These are phyloP conservation scores for Phytoseiulus persimilis DNA, from an alignment of 2,888 invertebrate genomes.

Conservation along the genomic window DNA sequence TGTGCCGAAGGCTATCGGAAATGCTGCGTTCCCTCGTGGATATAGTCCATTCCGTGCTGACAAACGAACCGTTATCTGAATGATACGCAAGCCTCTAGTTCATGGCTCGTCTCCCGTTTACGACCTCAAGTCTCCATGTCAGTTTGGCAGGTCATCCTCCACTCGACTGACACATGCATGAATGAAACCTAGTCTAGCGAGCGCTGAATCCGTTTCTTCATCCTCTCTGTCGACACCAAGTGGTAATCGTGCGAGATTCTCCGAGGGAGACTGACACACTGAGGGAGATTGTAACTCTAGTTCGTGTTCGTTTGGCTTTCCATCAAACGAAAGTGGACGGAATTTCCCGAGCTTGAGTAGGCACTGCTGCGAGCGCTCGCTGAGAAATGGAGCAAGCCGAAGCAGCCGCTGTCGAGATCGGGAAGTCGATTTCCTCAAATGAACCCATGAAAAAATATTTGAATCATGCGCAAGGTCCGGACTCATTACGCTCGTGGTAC, in stretches of 20 bases:
- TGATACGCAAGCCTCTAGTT: background rate
- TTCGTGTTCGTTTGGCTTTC: too few species aligned
- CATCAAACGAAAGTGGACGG: too few species aligned
- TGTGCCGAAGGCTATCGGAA: too few species aligned
- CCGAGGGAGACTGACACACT: too few species aligned
- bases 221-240: too few species aligned
- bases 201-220: too few species aligned
- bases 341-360: background rate
- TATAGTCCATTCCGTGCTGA: background rate
- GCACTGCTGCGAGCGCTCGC: background rate
- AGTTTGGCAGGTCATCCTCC: background rate
- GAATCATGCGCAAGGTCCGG: slow-evolving; percentile 18
- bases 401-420: background rate
- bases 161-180: background rate
- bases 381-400: background rate
- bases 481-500: background rate
- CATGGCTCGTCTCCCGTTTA: background rate
- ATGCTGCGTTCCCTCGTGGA: background rate
- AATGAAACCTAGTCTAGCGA: background rate
- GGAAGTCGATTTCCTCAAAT: background rate
- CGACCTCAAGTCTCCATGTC: background rate
- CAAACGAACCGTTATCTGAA: background rate
- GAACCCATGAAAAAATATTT: slow-evolving; percentile 21
- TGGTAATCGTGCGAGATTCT: too few species aligned
- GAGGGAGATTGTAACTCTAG: too few species aligned